phyloP scores from a whole-genome alignment of 2,888 invertebrate species.

The Dryococelus australis region DNA sequence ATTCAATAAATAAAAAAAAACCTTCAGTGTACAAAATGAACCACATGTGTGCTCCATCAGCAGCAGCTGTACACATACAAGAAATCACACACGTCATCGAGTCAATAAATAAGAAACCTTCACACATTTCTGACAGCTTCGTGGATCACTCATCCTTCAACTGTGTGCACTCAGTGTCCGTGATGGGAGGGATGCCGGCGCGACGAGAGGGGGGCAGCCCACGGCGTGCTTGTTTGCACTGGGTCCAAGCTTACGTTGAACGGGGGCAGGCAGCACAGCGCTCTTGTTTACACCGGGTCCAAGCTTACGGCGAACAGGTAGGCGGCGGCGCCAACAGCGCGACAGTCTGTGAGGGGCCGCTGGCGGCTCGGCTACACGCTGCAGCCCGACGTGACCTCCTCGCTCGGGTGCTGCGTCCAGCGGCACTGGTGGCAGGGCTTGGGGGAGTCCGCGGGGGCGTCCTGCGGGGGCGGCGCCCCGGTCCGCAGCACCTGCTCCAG shows the following conservation, averaged over 20 bases:
- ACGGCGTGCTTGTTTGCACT: no score
- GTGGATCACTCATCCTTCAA: slow-evolving; percentile 4
- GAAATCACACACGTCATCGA: no score
- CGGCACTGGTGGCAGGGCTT: slow-evolving; percentile 60
- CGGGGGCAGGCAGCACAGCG: background rate
- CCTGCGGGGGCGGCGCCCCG: slow-evolving; percentile 31
- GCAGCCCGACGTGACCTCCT: slow-evolving; percentile 64
- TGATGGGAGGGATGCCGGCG: background rate
- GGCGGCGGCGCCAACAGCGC: slow-evolving; percentile 1
- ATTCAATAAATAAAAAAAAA: background rate
- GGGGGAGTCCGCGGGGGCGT: slow-evolving; percentile 24
- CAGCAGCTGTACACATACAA: no score
- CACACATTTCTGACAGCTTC: background rate
- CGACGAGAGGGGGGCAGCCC: no score
- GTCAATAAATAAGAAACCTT: no score
- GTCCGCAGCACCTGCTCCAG: slow-evolving; percentile 73
- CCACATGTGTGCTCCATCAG: no score
- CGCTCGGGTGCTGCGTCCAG: slow-evolving; percentile 63
- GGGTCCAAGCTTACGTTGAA: background rate
- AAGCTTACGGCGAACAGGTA: background rate
- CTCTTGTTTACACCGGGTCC: background rate
- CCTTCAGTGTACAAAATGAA: no score
- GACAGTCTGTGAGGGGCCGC: background rate
- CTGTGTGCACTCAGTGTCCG: background rate
- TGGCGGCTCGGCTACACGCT: slow-evolving; percentile 57